These are phyloP conservation scores for Parapsyche elsis DNA, from an alignment of 1,140 invertebrate species.

Conservation along the genomic window DNA sequence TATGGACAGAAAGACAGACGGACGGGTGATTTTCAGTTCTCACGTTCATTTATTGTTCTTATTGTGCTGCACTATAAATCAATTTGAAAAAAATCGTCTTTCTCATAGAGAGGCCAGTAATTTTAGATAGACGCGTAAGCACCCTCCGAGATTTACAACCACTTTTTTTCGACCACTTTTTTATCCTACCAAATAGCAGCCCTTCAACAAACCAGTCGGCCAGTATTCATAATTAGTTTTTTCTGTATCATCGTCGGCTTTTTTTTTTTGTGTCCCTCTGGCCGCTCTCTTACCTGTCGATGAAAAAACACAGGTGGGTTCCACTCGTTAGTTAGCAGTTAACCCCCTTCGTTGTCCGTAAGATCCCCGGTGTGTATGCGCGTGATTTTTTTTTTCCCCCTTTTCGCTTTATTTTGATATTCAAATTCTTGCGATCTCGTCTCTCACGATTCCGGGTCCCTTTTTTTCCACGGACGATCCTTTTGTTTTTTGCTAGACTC, in stretches of 20 bases:
- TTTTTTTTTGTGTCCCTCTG: constrained; percentile 27
- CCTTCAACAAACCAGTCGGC: constrained; percentile 34
- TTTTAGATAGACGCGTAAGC: neutral
- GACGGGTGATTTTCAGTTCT: constrained; percentile 8
- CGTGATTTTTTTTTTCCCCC: neutral
- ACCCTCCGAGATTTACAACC: constrained; percentile 39
- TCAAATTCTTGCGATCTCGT: constrained; percentile 49
- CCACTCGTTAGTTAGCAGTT: constrained; percentile 39
- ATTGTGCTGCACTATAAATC: constrained; percentile 15
- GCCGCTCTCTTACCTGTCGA: constrained; percentile 46
- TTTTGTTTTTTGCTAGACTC: constrained; percentile 43
- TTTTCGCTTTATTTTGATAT: constrained; percentile 40
- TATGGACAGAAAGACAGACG: too few species aligned
- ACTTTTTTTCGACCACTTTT: neutral
- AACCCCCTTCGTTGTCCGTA: constrained; percentile 28
- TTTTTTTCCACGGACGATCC: constrained; percentile 38
- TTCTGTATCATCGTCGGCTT: constrained; percentile 27
- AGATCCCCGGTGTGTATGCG: constrained; percentile 43
- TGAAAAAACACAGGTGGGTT: constrained; percentile 52
- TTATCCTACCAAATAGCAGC: neutral
- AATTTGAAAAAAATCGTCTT: constrained; percentile 24
- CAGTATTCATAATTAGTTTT: constrained; percentile 55
- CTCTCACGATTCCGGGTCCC: constrained; percentile 40
- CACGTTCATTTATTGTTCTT: constrained; percentile 19
- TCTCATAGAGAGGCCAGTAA: constrained; percentile 3